Percentiles rank a stretch among this genome's conserved stretches.
These are phyloP conservation scores for Suncus etruscus DNA, from an alignment of 2,113 vertebrate genomes.

Conservation along the genomic window DNA sequence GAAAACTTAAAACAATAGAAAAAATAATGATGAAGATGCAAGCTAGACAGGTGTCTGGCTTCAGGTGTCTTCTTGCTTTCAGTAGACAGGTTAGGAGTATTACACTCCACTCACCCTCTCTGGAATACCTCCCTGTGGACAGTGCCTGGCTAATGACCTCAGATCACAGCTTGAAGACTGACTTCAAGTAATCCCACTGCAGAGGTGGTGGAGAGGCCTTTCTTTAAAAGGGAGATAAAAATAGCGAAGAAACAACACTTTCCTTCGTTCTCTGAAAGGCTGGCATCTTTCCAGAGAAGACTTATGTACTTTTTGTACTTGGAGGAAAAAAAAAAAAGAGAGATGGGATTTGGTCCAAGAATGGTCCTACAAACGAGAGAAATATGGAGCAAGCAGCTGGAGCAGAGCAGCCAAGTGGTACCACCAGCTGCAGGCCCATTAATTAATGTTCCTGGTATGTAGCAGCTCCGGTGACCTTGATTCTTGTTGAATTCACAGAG, in stretches of 20 bases:
- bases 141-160: conserved; percentile 64
- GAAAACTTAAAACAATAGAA: no score
- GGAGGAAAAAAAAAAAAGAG: conserved; percentile 77
- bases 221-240: conserved; percentile 85
- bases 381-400: conserved; percentile 87
- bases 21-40: no score
- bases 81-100: not conserved
- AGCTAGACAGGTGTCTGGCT: not conserved
- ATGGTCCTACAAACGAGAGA: conserved; percentile 87
- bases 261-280: conserved; percentile 85
- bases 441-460: conserved; percentile 90
- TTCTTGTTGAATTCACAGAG: conserved; percentile 88
- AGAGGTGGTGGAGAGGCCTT: conserved; percentile 81
- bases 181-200: conserved; percentile 76
- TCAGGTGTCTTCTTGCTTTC: not conserved
- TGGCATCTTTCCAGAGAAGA: conserved; percentile 88
- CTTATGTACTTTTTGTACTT: conserved; percentile 89
- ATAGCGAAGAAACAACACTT: conserved; percentile 87
- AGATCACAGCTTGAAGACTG: conserved; percentile 41
- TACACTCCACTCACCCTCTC: not conserved
- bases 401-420: conserved; percentile 91
- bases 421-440: conserved; percentile 93
- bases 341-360: conserved; percentile 90
- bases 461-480: conserved; percentile 89
- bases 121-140: not conserved